Evolutionary conservation across 2,888 invertebrate species (phyloP).

Genomic region (Cataglyphis albicans): DNA sequence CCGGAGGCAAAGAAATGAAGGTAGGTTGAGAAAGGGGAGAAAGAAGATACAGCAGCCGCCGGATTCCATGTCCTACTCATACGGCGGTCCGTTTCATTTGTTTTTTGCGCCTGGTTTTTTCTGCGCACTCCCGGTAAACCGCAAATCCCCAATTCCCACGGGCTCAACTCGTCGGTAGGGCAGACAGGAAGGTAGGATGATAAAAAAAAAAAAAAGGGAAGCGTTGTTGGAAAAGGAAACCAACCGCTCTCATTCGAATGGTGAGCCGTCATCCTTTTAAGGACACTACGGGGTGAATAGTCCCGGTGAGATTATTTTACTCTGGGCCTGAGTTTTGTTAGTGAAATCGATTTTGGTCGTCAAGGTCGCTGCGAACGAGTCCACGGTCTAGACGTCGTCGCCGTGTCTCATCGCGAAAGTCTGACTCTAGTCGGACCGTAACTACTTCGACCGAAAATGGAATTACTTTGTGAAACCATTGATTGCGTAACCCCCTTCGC

Average conservation of each 20-base stretch:
- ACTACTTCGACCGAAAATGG: slow-evolving; percentile 46
- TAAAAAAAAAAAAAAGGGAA: slow-evolving; percentile 57
- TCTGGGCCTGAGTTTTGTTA: slow-evolving; percentile 50
- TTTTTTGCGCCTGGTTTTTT: slow-evolving; percentile 73
- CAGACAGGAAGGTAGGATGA: slow-evolving; percentile 36
- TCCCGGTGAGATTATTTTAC: slow-evolving; percentile 24
- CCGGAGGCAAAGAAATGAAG: slow-evolving; percentile 44
- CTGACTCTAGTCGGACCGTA: slow-evolving; percentile 40
- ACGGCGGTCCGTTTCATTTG: slow-evolving; percentile 74
- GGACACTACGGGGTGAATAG: slow-evolving; percentile 45
- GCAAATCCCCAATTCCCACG: slow-evolving; percentile 80
- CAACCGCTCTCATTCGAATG: slow-evolving; percentile 31
- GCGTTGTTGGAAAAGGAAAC: slow-evolving; percentile 52
- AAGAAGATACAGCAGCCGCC: slow-evolving; percentile 62
- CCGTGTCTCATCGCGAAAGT: slow-evolving; percentile 6
- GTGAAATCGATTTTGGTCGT: slow-evolving; percentile 21
- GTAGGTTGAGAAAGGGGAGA: slow-evolving; percentile 53
- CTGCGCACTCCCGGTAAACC: slow-evolving; percentile 76
- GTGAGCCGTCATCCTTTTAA: slow-evolving; percentile 42
- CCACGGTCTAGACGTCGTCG: slow-evolving; percentile 14
- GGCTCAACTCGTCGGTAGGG: slow-evolving; percentile 56
- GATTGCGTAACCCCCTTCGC: slow-evolving; percentile 32
- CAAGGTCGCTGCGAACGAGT: slow-evolving; percentile 54
- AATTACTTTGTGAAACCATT: slow-evolving; percentile 27
- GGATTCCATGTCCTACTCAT: slow-evolving; percentile 67